Percentiles rank a stretch among this genome's conserved stretches.
Conservation (phyloP, 2,888 invertebrate species). For the Barypeithes pellucidus region DNA sequence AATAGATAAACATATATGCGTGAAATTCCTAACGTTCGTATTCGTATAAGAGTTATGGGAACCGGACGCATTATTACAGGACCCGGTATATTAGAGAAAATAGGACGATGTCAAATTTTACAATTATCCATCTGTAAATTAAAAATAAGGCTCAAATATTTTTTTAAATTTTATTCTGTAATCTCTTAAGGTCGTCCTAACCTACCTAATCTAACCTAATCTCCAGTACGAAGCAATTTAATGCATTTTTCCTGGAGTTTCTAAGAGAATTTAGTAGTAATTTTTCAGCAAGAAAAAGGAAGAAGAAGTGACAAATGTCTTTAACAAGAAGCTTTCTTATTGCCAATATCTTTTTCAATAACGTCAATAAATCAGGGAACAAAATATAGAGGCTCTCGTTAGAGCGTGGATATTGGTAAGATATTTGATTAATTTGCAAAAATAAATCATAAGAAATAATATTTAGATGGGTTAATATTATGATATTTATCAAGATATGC, state of each 20-base stretch:
- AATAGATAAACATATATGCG: too few species aligned
- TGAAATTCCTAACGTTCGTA: too few species aligned
- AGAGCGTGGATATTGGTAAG: neutral
- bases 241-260: neutral
- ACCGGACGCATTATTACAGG: too few species aligned
- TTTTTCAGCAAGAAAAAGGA: neutral
- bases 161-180: too few species aligned
- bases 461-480: neutral
- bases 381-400: constrained; percentile 14
- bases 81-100: too few species aligned
- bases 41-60: too few species aligned
- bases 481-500: too few species aligned
- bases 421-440: neutral
- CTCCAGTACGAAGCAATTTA: neutral
- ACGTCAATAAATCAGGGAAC: constrained; percentile 11
- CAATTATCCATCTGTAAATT: too few species aligned
- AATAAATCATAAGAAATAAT: neutral
- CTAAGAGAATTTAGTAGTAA: neutral
- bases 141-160: too few species aligned
- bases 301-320: constrained; percentile 19
- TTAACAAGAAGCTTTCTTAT: constrained; percentile 7
- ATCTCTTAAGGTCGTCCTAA: too few species aligned
- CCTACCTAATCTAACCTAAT: neutral
- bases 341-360: constrained; percentile 23
- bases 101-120: too few species aligned